phyloP scores from a whole-genome alignment of 2,888 invertebrate genomes.

The Leucoma salicis region DNA sequence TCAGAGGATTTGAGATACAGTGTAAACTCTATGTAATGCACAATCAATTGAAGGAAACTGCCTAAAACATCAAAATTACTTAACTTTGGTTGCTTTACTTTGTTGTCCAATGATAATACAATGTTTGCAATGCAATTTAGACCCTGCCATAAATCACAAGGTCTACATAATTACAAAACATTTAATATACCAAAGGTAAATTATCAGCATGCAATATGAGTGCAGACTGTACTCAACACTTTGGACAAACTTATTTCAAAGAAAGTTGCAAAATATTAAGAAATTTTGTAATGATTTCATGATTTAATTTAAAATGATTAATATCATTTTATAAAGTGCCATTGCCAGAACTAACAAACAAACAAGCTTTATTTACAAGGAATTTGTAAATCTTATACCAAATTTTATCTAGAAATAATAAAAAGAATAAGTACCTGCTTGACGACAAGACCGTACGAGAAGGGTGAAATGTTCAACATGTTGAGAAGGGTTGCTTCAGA shows the following conservation, averaged over 20 bases:
- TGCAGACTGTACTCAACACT: slow-evolving; percentile 77
- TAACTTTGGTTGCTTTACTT: too few relatives aligned
- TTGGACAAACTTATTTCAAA: slow-evolving; percentile 43
- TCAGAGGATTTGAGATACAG: too few relatives aligned
- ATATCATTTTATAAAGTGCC: too few relatives aligned
- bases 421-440: slow-evolving; percentile 83
- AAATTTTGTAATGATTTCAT: not conserved
- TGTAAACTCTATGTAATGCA: too few relatives aligned
- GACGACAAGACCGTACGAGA: slow-evolving; percentile 98
- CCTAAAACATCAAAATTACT: too few relatives aligned
- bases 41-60: too few relatives aligned
- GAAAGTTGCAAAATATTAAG: not conserved
- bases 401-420: too few relatives aligned
- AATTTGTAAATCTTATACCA: too few relatives aligned
- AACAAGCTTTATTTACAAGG: too few relatives aligned
- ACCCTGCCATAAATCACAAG: slow-evolving; percentile 13
- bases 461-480: slow-evolving; percentile 99
- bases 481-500: slow-evolving; percentile 99
- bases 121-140: slow-evolving; percentile 24
- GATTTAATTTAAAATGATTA: not conserved
- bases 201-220: slow-evolving; percentile 61
- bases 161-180: slow-evolving; percentile 22
- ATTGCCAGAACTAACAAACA: too few relatives aligned
- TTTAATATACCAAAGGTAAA: slow-evolving; percentile 73
- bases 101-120: too few relatives aligned